Conservation (phyloP, 2,113 vertebrate species). For the Bufo gargarizans region DNA sequence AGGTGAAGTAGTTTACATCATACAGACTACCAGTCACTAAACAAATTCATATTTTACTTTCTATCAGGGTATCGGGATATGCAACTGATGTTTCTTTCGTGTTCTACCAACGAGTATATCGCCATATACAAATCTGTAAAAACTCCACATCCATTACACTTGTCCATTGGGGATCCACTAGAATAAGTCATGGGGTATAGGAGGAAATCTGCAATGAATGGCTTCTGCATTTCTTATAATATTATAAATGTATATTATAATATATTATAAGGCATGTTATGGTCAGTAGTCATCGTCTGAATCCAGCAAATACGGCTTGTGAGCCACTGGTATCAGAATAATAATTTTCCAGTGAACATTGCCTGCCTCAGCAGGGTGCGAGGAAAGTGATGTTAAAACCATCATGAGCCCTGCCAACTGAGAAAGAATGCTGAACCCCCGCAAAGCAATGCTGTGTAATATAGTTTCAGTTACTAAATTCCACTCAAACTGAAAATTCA, state of each 20-base stretch:
- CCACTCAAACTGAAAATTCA: not conserved
- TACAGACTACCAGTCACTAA: too few species aligned
- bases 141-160: too few species aligned
- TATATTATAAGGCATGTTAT: not conserved
- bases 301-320: not conserved
- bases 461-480: not conserved
- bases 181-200: too few species aligned
- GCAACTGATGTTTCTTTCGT: too few species aligned
- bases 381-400: not conserved
- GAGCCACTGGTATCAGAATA: not conserved
- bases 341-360: slow-evolving; percentile 9
- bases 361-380: not conserved
- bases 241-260: too few species aligned
- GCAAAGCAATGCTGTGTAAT: not conserved
- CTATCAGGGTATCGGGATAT: too few species aligned
- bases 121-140: too few species aligned
- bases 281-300: not conserved
- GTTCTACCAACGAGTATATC: too few species aligned
- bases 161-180: too few species aligned
- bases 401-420: slow-evolving; percentile 4
- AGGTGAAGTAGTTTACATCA: too few species aligned
- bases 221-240: too few species aligned
- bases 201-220: not conserved
- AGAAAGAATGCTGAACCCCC: not conserved
- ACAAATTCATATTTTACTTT: too few species aligned